Percentiles rank a stretch among this genome's conserved stretches.
phyloP scores from a whole-genome alignment of 1,140 invertebrate genomes.

The Battus philenor region DNA sequence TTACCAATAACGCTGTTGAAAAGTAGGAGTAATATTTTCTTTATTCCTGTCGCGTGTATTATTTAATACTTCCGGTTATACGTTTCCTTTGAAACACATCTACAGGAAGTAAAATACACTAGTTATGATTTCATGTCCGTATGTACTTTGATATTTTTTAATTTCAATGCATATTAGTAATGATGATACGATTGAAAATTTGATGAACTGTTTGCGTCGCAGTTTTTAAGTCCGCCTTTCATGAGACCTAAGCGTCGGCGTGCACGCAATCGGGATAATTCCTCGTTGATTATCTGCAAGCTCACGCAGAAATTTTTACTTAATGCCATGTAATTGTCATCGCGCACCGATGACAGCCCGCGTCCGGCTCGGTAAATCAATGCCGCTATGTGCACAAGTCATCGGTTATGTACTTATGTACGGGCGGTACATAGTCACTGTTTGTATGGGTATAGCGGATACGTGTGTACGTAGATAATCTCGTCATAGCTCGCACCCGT shows the following conservation, averaged over 20 bases:
- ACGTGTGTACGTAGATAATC: constrained; percentile 72
- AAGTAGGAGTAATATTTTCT: no score
- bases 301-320: constrained; percentile 37
- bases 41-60: no score
- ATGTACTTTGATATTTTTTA: no score
- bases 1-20: no score
- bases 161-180: no score
- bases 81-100: no score
- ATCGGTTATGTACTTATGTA: constrained; percentile 66
- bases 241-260: constrained; percentile 5
- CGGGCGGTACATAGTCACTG: constrained; percentile 49
- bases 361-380: constrained; percentile 67
- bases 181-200: no score
- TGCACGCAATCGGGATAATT: constrained; percentile 1
- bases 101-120: no score
- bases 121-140: no score
- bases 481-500: constrained; percentile 73
- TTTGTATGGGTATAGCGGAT: constrained; percentile 54
- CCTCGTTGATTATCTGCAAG: constrained; percentile 4
- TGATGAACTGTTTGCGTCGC: neutral
- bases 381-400: constrained; percentile 69
- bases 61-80: no score
- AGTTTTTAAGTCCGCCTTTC: constrained; percentile 3
- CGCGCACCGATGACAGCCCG: constrained; percentile 49
- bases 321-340: constrained; percentile 50